phyloP scores from a whole-genome alignment of 2,797 vertebrate genomes.

The Lutjanus argentimaculatus region DNA sequence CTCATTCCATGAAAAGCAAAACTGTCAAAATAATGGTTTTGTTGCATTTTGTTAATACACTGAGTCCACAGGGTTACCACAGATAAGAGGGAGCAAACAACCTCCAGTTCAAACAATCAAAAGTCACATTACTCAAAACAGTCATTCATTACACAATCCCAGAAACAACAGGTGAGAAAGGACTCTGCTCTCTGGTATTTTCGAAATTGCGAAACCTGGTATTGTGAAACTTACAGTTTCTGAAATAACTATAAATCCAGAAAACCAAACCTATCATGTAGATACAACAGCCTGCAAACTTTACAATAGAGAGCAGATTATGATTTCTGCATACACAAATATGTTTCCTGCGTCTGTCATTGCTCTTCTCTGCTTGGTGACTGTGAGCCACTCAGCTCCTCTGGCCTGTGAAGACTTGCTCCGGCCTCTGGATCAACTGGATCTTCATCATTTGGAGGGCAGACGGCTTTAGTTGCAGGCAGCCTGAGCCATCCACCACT shows the following conservation, averaged over 20 bases:
- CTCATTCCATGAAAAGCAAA: too few species aligned
- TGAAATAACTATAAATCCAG: constrained; percentile 37
- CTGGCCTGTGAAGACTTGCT: constrained; percentile 46
- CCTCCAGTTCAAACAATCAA: neutral
- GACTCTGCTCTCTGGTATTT: constrained; percentile 36
- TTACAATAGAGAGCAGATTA: too few species aligned
- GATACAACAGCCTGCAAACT: too few species aligned
- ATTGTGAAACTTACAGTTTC: constrained; percentile 31
- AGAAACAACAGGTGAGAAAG: constrained; percentile 22
- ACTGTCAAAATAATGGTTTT: too few species aligned
- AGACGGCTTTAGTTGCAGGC: constrained; percentile 44
- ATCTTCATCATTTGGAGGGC: constrained; percentile 18
- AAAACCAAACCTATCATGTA: neutral
- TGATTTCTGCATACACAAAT: neutral
- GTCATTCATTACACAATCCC: constrained; percentile 34
- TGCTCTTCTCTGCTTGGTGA: constrained; percentile 12
- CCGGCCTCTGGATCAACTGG: constrained; percentile 27
- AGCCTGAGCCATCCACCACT: constrained; percentile 19
- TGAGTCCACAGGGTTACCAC: too few species aligned
- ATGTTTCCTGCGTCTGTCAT: neutral
- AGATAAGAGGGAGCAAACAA: neutral
- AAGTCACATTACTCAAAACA: neutral
- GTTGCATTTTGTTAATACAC: too few species aligned
- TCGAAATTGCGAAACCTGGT: too few species aligned
- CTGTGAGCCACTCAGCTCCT: constrained; percentile 28